Conservation (phyloP, 2,888 invertebrate genomes). For the Didymodactylos carnosus region DNA sequence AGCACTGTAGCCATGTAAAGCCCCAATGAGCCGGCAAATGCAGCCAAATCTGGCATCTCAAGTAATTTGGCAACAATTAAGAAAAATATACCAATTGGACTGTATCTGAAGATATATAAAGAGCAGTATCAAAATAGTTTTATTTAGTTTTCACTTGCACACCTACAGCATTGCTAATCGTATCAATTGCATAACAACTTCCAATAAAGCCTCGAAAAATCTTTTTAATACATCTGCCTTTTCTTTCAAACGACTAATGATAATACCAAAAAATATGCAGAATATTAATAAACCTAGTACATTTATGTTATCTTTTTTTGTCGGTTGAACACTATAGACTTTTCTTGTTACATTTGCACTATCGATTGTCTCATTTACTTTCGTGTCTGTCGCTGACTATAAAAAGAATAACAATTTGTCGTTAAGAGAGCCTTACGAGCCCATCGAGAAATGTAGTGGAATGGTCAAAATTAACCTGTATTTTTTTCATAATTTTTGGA, state of each 20-base stretch:
- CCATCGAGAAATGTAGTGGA: too few relatives aligned
- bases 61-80: conserved; percentile 62
- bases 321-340: background rate
- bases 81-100: conserved; percentile 29
- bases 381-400: background rate
- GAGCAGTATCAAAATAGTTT: too few relatives aligned
- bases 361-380: background rate
- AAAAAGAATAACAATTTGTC: background rate
- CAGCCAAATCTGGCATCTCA: conserved; percentile 64
- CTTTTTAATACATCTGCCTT: conserved; percentile 4
- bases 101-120: too few relatives aligned
- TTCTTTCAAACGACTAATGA: conserved; percentile 6
- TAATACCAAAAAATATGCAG: conserved; percentile 14
- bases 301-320: conserved; percentile 41
- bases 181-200: conserved; percentile 12
- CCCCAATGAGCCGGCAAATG: conserved; percentile 63
- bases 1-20: conserved; percentile 72
- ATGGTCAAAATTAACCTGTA: too few relatives aligned
- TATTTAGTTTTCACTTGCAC: background rate
- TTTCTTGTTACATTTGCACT: too few relatives aligned
- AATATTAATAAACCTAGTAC: conserved; percentile 35
- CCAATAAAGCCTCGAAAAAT: conserved; percentile 10
- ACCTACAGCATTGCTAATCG: conserved; percentile 37
- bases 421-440: too few relatives aligned
- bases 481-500: too few relatives aligned